A percentile compares a stretch with the other conserved stretches of the same genome.
These are phyloP conservation scores for Hirtodrosophila duncani DNA, from an alignment of 2,888 invertebrate genomes.

Conservation along the genomic window DNA sequence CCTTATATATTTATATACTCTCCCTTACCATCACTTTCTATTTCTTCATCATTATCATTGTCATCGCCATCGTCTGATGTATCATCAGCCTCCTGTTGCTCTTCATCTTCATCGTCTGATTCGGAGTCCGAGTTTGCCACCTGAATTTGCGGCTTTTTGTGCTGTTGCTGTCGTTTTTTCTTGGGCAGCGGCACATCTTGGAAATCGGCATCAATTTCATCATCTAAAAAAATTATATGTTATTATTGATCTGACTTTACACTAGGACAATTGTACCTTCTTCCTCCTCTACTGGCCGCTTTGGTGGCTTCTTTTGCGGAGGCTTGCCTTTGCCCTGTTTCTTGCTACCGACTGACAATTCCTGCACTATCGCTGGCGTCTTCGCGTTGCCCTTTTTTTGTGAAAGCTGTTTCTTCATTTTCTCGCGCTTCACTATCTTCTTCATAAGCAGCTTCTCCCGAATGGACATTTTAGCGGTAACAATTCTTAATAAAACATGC, in stretches of 20 bases:
- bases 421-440: conserved; percentile 88
- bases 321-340: conserved; percentile 80
- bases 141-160: conserved; percentile 55
- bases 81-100: conserved; percentile 12
- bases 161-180: conserved; percentile 42
- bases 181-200: conserved; percentile 58
- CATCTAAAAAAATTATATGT: neutral
- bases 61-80: conserved; percentile 27
- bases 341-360: too few relatives aligned
- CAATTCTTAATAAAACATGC: neutral
- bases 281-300: conserved; percentile 28
- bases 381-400: conserved; percentile 80
- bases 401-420: conserved; percentile 83
- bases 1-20: too few relatives aligned
- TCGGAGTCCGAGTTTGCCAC: conserved; percentile 68
- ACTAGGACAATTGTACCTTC: conserved; percentile 44
- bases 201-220: conserved; percentile 64
- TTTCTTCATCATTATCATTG: conserved; percentile 6
- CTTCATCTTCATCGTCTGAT: conserved; percentile 27
- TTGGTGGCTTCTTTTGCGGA: conserved; percentile 16
- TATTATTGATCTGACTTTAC: too few relatives aligned
- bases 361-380: too few relatives aligned
- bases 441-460: conserved; percentile 85
- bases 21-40: conserved; percentile 25
- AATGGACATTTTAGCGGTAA: conserved; percentile 70